Base-by-base conservation (phyloP, 2,113 vertebrate genomes). In the Odontesthes bonariensis region DNA sequence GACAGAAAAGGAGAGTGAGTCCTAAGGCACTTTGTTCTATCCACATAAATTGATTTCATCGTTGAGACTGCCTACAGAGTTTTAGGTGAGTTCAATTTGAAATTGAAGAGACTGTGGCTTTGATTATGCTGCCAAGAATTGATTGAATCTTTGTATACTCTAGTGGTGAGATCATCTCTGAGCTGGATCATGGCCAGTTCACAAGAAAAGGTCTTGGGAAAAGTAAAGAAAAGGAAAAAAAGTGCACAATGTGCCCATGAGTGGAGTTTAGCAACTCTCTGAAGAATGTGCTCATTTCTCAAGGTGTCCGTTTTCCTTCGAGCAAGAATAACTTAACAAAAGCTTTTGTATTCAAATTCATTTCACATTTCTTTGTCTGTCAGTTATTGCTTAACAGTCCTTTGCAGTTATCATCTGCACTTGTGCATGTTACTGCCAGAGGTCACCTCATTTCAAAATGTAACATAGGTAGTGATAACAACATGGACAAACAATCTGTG, bases 71-170 rank as follows among this genome's bases (percentile, higher is more conserved):
- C 79, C 65, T 55, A 31, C 73, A 80, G 76, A 77, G 22, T 67
- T 85, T 74, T 77, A 69, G 57, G 69, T 80, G 69, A 64, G 69
- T 75, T 69, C 62, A 75, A 80, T 85, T 71, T 82, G 71, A 69
- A 84, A 65, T 74, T 56, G 72, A 73, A 69, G 42, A 27, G 73
- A 80, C 63, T 40, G 58, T 57, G 66, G 33, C 65, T 80, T 64
- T 83, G 69, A 74, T 75, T 68, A 64, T 55, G 0, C 60, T 0
- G 57, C 76, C 8, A 70, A 60, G 65, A 52, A 61, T 22, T 74
- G 62, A 80, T 77, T 74, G 65, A 88, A 75, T 85, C 51, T 62
- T 51, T 73, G 23, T 27, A 57, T 12, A 4, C 23, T 0, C 32
- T 6, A 35, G 40, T 81, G 58, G 47, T 46, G 46, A 44, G 79